Evolutionary conservation across 2,113 vertebrate genomes (phyloP).

Genomic region (Oncorhynchus masou): DNA sequence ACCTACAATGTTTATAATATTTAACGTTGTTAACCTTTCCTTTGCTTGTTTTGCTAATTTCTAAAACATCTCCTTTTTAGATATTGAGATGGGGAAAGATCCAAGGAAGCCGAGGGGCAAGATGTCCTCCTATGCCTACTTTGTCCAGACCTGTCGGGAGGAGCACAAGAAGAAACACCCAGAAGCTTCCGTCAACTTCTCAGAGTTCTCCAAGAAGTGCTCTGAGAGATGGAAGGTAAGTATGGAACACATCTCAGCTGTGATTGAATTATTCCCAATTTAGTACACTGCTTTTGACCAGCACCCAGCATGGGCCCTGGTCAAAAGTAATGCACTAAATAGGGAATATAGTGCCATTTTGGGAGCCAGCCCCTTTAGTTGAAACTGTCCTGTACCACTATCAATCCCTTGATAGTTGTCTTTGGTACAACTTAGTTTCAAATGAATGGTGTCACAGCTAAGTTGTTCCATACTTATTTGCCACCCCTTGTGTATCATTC

Average conservation of each 20-base stretch:
- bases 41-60: not conserved
- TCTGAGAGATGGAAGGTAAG: slow-evolving; percentile 96
- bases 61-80: slow-evolving; percentile 37
- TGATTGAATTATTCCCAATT: too few relatives aligned
- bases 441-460: too few relatives aligned
- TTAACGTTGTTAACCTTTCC: too few relatives aligned
- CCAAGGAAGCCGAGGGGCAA: slow-evolving; percentile 92
- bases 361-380: too few relatives aligned
- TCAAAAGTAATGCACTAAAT: not conserved
- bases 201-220: slow-evolving; percentile 96
- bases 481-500: too few relatives aligned
- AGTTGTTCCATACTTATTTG: too few relatives aligned
- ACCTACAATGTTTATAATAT: too few relatives aligned
- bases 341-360: not conserved
- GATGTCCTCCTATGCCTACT: slow-evolving; percentile 97
- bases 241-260: not conserved
- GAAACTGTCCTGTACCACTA: too few relatives aligned
- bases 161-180: slow-evolving; percentile 99
- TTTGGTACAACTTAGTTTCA: too few relatives aligned
- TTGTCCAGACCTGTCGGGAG: slow-evolving; percentile 95
- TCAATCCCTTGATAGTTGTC: too few relatives aligned
- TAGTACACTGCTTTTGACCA: too few relatives aligned
- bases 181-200: slow-evolving; percentile 91
- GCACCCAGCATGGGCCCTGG: too few relatives aligned
- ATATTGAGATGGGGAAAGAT: slow-evolving; percentile 90